Evolutionary conservation across 1,140 invertebrate genomes (phyloP), one percentile per base, ranked within the genome.

Genomic region (Cyphomyrmex costatus): DNA sequence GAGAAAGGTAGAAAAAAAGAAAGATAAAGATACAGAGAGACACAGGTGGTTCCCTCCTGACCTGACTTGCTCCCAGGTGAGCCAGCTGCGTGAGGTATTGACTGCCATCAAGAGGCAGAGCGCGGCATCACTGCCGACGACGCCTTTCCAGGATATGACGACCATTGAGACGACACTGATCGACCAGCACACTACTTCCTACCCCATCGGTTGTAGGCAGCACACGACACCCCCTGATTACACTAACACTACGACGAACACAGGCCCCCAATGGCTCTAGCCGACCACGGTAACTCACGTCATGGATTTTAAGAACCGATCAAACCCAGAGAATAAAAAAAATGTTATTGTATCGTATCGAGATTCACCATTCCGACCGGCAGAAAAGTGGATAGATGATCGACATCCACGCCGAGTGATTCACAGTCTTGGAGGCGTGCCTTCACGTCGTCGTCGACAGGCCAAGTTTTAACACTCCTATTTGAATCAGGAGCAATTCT

Each of bases 211-310:
- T 94, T 93, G 93, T 95, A 95, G 94, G 94, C 94, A 95, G 95
- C 93, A 95, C 94, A 94, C 94, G 92, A 95, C 95, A 95, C 94
- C 94, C 92, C 92, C 91, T 90, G 94, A 94, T 93, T 94, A 95
- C 95, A 95, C 95, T 94, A 95, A 95, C 95, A 94, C 94, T 93
- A 91, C 95, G 93, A 92, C 94, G 93, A 95, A 95, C 93, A 94
- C 92, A 92, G 93, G 93, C 91, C 94, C 94, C 90, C 93, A 95
- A 92, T 95, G 95, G 94, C 94, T 95, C 91, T 95, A 95, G 93
- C 93, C 93, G 91, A 89, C 93, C 92, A 95, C 94, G 94, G 94
- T 95, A 95, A 95, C 95, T 95, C 94, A 94, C 92, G 93, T 93
- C 94, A 95, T 95, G 94, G 94, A 95, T 95, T 95, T 95, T 94